phyloP scores from a whole-genome alignment of 2,888 invertebrate species.

The Leucophenga montana region DNA sequence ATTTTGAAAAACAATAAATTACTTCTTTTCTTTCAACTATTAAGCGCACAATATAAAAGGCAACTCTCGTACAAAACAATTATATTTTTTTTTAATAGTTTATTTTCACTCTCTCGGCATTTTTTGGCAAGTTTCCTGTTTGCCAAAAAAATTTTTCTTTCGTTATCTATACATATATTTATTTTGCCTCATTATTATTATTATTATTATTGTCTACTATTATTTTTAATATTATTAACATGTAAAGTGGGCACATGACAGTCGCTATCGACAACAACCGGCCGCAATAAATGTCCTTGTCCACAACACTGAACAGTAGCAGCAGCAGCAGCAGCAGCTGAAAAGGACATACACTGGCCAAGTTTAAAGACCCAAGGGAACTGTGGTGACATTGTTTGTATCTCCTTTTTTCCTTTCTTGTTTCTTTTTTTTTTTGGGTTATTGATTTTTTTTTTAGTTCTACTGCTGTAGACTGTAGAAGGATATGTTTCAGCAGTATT shows the following conservation, averaged over 20 bases:
- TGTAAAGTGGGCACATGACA: not conserved
- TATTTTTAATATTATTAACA: slow-evolving; percentile 6
- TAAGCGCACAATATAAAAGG: too few relatives aligned
- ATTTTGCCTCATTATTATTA: slow-evolving; percentile 3
- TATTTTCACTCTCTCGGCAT: too few relatives aligned
- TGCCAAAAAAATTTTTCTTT: too few relatives aligned
- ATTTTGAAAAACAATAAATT: too few relatives aligned
- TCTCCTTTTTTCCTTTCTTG: too few relatives aligned
- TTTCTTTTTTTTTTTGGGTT: not conserved
- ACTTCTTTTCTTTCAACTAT: too few relatives aligned
- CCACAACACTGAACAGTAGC: not conserved
- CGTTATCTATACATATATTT: not conserved
- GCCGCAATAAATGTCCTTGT: not conserved
- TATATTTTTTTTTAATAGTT: too few relatives aligned
- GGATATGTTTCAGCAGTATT: not conserved
- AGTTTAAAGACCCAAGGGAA: not conserved
- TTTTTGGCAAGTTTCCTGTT: too few relatives aligned
- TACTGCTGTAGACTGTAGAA: not conserved
- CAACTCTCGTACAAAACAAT: too few relatives aligned
- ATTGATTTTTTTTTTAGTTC: not conserved
- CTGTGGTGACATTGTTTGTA: not conserved
- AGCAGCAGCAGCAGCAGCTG: not conserved
- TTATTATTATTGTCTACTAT: not conserved
- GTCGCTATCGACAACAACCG: not conserved
- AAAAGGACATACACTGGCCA: not conserved